Evolutionary conservation across 2,888 invertebrate species (phyloP), one percentile per base, ranked within the genome.

Genomic region (Scaptomyza polygonia): DNA sequence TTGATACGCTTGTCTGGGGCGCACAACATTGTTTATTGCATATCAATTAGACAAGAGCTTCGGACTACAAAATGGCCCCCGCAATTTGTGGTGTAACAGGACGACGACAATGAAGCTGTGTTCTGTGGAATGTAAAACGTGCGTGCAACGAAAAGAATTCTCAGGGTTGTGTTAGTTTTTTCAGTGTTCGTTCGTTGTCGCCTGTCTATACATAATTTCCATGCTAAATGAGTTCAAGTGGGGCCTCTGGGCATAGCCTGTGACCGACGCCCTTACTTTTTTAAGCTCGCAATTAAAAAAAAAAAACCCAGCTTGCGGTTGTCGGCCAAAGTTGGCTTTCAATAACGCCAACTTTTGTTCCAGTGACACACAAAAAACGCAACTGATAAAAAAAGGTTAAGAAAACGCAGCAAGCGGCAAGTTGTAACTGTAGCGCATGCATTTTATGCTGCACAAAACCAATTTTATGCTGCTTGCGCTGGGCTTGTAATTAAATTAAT

Each of bases 281-380:
- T n/a, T n/a, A n/a, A n/a, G n/a, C n/a, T n/a, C n/a, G n/a, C n/a
- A 82, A 82, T 82, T 82, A 82, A 78, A 82, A 82, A n/a, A n/a
- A n/a, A n/a, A n/a, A n/a, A n/a, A 85, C 85, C 78, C 82, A 87
- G 82, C 86, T 87, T 87, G 82, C 85, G 87, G 81, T 86, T 83
- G 84, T 77, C 71, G 85, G 78, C 58, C 82, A 81, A 71, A 71
- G 59, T 72, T 51, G 42, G 11, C 59, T 49, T 52, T 58, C 52
- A 45, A 47, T 54, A 45, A 11, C 11, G n/a, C 32, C 56, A 34
- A 30, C 47, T 21, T 11, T 9, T 48, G 82, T 70, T 81, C 87
- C 67, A 84, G 59, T 86, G 86, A 88, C 86, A 84, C 68, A 88
- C 69, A 86, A 80, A 36, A 39, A 84, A 61, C 63, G 30, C 12